Percentiles rank a stretch among this genome's conserved stretches.
phyloP scores from a whole-genome alignment of 2,797 vertebrate species.

The Gambelia wislizenii region DNA sequence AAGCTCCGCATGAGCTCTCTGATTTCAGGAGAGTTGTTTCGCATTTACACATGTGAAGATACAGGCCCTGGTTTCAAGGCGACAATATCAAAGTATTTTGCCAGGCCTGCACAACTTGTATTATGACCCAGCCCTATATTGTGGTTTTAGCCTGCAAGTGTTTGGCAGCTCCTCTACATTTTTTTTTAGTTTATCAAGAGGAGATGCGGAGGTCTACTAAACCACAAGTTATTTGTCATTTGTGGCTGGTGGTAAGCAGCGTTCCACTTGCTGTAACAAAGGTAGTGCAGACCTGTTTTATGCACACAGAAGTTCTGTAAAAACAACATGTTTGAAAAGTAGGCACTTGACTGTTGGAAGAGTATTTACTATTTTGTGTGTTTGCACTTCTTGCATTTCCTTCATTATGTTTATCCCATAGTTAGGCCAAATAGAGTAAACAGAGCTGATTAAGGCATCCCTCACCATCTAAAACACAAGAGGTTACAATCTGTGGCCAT shows the following conservation, averaged over 20 bases:
- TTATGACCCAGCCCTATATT: neutral
- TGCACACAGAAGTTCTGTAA: neutral
- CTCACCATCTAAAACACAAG: accelerated
- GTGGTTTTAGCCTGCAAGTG: neutral
- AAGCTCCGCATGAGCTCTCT: constrained; percentile 40
- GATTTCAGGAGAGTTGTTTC: neutral
- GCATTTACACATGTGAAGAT: constrained; percentile 46
- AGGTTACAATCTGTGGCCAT: neutral
- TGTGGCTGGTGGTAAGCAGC: neutral
- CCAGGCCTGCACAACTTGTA: neutral
- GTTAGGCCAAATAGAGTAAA: constrained; percentile 48
- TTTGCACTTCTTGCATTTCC: constrained; percentile 52
- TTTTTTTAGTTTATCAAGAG: neutral
- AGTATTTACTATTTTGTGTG: constrained; percentile 58
- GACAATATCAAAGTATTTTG: constrained; percentile 36
- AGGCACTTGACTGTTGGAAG: constrained; percentile 42
- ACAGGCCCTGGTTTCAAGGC: constrained; percentile 49
- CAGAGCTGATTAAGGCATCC: neutral
- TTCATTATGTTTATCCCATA: constrained; percentile 47
- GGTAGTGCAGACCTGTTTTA: neutral
- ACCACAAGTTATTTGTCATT: neutral
- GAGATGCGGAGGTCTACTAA: too few relatives aligned
- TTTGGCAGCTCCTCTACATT: neutral
- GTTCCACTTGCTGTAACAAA: neutral
- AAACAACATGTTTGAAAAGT: constrained; percentile 16